Base-by-base conservation (phyloP, 1,140 invertebrate species). In the Drosophila nigrodunni region DNA sequence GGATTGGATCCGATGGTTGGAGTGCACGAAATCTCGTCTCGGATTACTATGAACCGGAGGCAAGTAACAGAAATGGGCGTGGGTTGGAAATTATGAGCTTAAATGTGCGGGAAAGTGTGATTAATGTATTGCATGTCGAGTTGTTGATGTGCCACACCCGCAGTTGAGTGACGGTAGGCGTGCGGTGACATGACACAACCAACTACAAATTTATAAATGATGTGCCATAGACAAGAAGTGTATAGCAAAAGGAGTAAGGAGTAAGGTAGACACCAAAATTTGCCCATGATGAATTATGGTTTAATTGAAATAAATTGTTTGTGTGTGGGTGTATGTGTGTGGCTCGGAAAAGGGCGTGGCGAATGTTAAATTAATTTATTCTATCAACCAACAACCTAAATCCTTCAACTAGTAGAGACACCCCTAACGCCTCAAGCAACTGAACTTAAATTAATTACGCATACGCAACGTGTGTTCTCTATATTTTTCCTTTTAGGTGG, bases 1-100 rank as follows among this genome's bases (percentile, higher is more conserved):
- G 98, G 98, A 98, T 99, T 34, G 98, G 98, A 0, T 98, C 97
- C 47, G 98, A 99, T 90, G 98, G 98, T 2, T 98, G 97, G 97
- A 96, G 96, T 86, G 97, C 97, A 1, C 93, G 97, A 34, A 95
- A 96, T 39, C 93, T 98, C 41, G 98, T 98, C 4, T 97, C 96
- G 1, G 95, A 97, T 78, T 97, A 97, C 62, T 98, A 97, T 88
- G 97, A 98, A 92, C 93, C 95, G 1, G 96, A 97, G 92, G 96
- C 87, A 78, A 83, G 77, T 89, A 15, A 6, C 39, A 71, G 43
- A 49, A 78, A 88, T 68, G 70, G 64, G 30, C 43, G 8, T 61
- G 64, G 76, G 39, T 64, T 15, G 1, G 34, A 81, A 81, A 88
- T 90, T 70, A 87, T 90, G 74, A 75, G 82, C 60, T 67, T 70